Evolutionary conservation across 2,888 invertebrate genomes (phyloP), one percentile per base, ranked within the genome.

Genomic region (Bibio marci): DNA sequence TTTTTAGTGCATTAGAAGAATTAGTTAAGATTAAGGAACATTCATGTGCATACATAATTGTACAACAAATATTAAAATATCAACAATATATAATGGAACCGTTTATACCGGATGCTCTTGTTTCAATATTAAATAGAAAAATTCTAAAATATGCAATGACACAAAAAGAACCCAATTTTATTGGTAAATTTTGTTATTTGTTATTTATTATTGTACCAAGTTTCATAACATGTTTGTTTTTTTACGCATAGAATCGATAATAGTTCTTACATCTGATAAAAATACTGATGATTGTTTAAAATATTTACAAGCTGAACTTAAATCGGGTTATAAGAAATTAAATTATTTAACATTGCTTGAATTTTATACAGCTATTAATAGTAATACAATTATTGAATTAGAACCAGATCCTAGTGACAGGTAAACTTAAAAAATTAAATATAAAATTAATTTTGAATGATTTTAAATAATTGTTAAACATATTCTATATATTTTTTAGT

Each of bases 271-370:
- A 14, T 49, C 52, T 1, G 56, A 58, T 43, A 40, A 38, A 3
- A 49, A 58, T 41, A 49, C 57, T 0, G 37, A 46, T 3, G 39
- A 41, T 0, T 41, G 52, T 27, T 44, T 62, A 2, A 50, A 54
- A 2, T 53, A 54, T 41, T 46, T 62, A 3, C 45, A 48, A 4
- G 48, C 41, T 33, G 59, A 58, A 27, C 43, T 62, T 3, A 59
- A 55, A 46, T 52, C 50, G 1, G 58, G 58, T 43, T 51, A 54
- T 27, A 57, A 58, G 37, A 58, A 52, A 44, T 49, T 59, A 2
- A 56, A 60, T 43, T 54, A 53, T 31, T 50, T 61, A 2, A 56
- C 52, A 10, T 48, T 62, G n/a, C 51, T 54, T 3, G 60, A 62
- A 47, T 58, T 59, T 55, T 60, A 58, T 43, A 49, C 51, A 42